These are phyloP conservation scores for Brotula barbata DNA, from an alignment of 2,797 vertebrate species.

Conservation along the genomic window DNA sequence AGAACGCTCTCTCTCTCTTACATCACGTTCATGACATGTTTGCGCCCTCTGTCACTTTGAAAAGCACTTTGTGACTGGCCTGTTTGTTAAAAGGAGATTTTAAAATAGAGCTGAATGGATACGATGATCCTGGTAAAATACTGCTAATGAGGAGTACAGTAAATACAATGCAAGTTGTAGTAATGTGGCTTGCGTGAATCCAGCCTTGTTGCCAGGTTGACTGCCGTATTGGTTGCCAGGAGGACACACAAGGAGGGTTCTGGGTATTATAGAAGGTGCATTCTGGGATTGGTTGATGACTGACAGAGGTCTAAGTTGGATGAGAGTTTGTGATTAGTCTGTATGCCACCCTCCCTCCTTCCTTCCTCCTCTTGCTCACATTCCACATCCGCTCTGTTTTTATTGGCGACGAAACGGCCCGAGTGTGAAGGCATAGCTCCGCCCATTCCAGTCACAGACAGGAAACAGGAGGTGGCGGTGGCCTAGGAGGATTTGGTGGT, in stretches of 20 bases:
- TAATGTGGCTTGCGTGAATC: constrained; percentile 14
- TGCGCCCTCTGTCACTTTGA: constrained; percentile 40
- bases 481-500: constrained; percentile 85
- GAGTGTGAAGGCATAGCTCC: constrained; percentile 50
- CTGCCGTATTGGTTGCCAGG: constrained; percentile 60
- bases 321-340: constrained; percentile 36
- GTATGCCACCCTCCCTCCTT: neutral
- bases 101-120: constrained; percentile 19
- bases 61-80: constrained; percentile 75
- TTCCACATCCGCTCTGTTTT: neutral
- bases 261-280: constrained; percentile 66
- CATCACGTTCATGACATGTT: constrained; percentile 1
- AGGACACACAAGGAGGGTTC: constrained; percentile 64
- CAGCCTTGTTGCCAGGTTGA: constrained; percentile 34
- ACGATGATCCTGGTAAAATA: constrained; percentile 43
- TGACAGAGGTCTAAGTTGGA: constrained; percentile 36
- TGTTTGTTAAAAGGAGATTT: constrained; percentile 53
- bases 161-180: constrained; percentile 24
- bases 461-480: constrained; percentile 58
- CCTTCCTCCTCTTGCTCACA: constrained; percentile 12
- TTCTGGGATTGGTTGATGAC: constrained; percentile 76
- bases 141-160: constrained; percentile 29
- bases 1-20: constrained; percentile 20
- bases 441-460: constrained; percentile 52
- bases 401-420: constrained; percentile 45